Percentiles rank a stretch among this genome's conserved stretches.
These are phyloP conservation scores for Aegithalos caudatus DNA, from an alignment of 2,113 vertebrate genomes.

Conservation along the genomic window DNA sequence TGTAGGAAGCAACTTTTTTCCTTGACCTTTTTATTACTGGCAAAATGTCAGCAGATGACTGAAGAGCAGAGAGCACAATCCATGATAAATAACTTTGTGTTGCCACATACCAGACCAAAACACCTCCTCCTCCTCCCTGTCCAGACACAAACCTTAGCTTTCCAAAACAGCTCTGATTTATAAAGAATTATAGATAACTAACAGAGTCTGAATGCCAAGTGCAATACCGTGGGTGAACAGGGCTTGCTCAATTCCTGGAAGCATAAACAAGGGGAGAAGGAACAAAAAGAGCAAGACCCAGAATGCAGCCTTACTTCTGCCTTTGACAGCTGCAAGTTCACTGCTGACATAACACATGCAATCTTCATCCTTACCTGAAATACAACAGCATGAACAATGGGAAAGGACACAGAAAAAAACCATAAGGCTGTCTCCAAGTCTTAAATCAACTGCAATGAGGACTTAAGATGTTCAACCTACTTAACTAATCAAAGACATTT, in stretches of 20 bases:
- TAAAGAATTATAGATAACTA: background rate
- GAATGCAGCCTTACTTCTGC: background rate
- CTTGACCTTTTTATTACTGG: constrained; percentile 35
- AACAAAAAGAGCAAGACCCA: background rate
- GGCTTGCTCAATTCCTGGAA: background rate
- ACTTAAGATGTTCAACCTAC: background rate
- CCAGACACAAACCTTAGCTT: background rate
- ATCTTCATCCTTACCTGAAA: background rate
- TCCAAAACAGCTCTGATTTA: background rate
- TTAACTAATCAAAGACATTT: background rate
- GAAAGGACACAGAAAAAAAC: background rate
- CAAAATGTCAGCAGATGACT: constrained; percentile 29
- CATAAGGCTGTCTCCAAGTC: background rate
- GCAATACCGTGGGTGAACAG: background rate
- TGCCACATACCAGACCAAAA: background rate
- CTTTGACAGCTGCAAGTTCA: background rate
- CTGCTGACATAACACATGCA: background rate
- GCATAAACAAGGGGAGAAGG: background rate
- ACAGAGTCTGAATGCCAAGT: background rate
- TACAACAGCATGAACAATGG: background rate
- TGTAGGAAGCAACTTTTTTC: constrained; percentile 22
- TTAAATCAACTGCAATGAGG: background rate
- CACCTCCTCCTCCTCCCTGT: background rate
- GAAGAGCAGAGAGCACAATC: background rate
- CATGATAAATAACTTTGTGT: background rate